Conservation (phyloP, 2,888 invertebrate genomes). For the Nebria brevicollis region DNA sequence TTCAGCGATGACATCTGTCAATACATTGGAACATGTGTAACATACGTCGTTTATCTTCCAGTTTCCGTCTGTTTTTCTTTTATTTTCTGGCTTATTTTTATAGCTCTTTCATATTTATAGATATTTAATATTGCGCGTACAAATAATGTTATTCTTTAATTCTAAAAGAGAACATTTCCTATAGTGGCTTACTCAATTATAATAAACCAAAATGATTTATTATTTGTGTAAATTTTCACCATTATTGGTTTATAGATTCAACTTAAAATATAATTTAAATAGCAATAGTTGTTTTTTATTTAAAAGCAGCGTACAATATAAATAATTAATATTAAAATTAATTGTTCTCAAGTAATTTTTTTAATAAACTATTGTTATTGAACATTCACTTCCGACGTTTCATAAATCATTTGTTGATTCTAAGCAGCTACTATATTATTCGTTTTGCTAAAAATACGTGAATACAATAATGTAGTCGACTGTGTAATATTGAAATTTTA, state of each 20-base stretch:
- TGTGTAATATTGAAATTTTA: constrained; percentile 32
- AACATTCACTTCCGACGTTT: constrained; percentile 19
- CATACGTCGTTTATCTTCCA: constrained; percentile 21
- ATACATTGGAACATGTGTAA: constrained; percentile 34
- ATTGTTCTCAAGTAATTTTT: not conserved
- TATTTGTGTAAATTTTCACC: no score
- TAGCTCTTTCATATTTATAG: constrained; percentile 15
- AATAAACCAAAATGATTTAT: no score
- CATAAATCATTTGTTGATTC: constrained; percentile 33
- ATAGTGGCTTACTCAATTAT: no score
- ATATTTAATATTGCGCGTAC: not conserved
- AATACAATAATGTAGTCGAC: not conserved
- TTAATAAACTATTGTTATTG: not conserved
- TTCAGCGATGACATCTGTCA: constrained; percentile 29
- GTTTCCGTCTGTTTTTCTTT: constrained; percentile 20
- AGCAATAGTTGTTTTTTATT: not conserved
- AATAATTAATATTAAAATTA: not conserved
- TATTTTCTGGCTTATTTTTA: constrained; percentile 13
- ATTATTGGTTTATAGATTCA: no score
- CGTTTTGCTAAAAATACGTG: constrained; percentile 18
- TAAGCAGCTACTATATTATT: constrained; percentile 20
- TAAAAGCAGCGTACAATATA: not conserved
- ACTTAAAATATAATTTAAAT: no score
- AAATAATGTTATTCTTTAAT: not conserved
- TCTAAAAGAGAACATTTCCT: no score